phyloP scores from a whole-genome alignment of 2,888 invertebrate species.

The Acholoe squamosa region DNA sequence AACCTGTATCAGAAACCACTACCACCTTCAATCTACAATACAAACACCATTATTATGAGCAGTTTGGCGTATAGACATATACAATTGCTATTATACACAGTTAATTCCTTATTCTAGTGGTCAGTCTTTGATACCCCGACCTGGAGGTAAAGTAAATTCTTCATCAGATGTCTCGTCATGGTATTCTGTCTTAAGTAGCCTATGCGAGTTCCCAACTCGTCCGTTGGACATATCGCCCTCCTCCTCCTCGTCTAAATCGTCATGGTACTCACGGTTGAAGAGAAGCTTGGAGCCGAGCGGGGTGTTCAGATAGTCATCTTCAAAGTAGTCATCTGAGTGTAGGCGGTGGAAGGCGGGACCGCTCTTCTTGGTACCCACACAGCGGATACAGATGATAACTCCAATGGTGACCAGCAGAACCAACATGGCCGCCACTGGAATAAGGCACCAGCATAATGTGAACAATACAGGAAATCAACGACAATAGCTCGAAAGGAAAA shows the following conservation, averaged over 20 bases:
- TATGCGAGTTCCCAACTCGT: neutral
- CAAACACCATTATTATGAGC: too few species aligned
- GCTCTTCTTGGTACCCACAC: conserved; percentile 7
- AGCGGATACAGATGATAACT: conserved; percentile 56
- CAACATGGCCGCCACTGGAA: conserved; percentile 64
- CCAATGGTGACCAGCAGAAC: conserved; percentile 40
- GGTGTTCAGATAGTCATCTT: conserved; percentile 59
- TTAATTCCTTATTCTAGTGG: too few species aligned
- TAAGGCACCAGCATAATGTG: too few species aligned
- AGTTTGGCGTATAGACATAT: too few species aligned
- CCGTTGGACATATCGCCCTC: conserved; percentile 20
- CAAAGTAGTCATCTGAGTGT: conserved; percentile 61
- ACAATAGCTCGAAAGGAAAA: too few species aligned
- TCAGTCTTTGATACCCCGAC: conserved; percentile 34
- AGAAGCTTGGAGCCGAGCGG: conserved; percentile 52
- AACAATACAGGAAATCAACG: too few species aligned
- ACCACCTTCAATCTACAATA: too few species aligned
- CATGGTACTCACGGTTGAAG: conserved; percentile 56
- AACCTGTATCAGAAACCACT: too few species aligned
- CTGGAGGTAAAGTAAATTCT: conserved; percentile 43
- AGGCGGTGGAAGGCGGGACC: conserved; percentile 45
- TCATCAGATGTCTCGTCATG: conserved; percentile 57
- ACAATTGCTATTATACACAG: too few species aligned
- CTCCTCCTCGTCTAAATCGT: conserved; percentile 43
- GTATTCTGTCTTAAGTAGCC: conserved; percentile 28